Evolutionary conservation across 1,140 invertebrate genomes (phyloP).

Genomic region (Frieseomelitta varia): DNA sequence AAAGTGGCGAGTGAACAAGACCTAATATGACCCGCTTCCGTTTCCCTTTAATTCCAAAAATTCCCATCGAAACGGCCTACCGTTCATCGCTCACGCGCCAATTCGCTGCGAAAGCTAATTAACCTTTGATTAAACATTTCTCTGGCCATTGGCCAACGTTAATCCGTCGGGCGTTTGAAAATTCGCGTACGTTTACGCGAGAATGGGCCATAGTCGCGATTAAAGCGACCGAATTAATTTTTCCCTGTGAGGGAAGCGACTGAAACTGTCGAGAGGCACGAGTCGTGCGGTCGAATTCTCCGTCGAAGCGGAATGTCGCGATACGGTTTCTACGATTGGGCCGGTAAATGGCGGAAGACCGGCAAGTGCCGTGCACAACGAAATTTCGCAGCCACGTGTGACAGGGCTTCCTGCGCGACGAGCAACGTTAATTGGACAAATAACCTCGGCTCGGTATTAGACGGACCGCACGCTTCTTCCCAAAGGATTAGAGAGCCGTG

Average conservation of each 20-base stretch:
- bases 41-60: neutral
- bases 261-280: no score
- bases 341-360: conserved; percentile 37
- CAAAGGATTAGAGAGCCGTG: neutral
- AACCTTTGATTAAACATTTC: conserved; percentile 14
- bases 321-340: conserved; percentile 33
- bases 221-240: neutral
- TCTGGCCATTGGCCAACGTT: neutral
- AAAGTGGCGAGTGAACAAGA: neutral
- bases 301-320: neutral
- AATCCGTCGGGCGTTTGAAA: neutral
- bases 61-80: neutral
- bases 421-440: conserved; percentile 47
- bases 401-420: conserved; percentile 11
- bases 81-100: no score
- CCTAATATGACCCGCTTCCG: neutral
- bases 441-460: conserved; percentile 31
- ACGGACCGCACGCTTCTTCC: neutral
- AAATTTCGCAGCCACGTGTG: conserved; percentile 32
- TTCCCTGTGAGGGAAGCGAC: no score
- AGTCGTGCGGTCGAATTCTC: neutral
- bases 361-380: neutral
- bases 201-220: neutral
- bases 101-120: conserved; percentile 16
- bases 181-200: neutral